phyloP scores from a whole-genome alignment of 1,140 invertebrate species.

The Macrocentrus cingulum region DNA sequence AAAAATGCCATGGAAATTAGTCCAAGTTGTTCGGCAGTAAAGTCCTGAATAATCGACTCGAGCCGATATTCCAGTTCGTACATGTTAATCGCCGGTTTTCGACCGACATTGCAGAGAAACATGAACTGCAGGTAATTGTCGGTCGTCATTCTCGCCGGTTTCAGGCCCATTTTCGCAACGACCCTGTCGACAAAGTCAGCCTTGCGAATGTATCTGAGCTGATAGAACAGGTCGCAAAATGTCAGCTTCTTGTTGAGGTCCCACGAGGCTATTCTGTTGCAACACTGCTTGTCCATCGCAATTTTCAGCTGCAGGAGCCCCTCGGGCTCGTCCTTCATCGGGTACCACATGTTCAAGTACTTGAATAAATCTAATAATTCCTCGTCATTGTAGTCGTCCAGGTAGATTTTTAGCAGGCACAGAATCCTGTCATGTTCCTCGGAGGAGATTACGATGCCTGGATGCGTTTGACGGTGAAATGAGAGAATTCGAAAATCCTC shows the following conservation, averaged over 20 bases:
- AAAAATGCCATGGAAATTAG: conserved; percentile 65
- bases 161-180: conserved; percentile 55
- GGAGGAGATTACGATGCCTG: background rate
- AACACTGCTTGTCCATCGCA: conserved; percentile 60
- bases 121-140: conserved; percentile 61
- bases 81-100: conserved; percentile 53
- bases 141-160: conserved; percentile 50
- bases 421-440: conserved; percentile 41
- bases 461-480: conserved; percentile 11
- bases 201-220: conserved; percentile 46
- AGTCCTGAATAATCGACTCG: conserved; percentile 48
- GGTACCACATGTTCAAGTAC: conserved; percentile 28
- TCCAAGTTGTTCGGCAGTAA: conserved; percentile 61
- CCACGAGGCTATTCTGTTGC: conserved; percentile 50
- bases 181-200: conserved; percentile 53
- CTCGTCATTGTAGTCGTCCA: conserved; percentile 6
- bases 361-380: conserved; percentile 27
- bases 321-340: background rate
- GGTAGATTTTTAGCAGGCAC: conserved; percentile 45
- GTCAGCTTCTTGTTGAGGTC: conserved; percentile 49
- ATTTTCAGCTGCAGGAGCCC: conserved; percentile 50
- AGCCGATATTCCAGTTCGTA: conserved; percentile 62
- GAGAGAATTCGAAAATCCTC: conserved; percentile 30
- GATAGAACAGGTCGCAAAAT: conserved; percentile 59
- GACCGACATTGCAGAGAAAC: conserved; percentile 59